Conservation (phyloP, 2,797 vertebrate species). For the Darevskia mixta region DNA sequence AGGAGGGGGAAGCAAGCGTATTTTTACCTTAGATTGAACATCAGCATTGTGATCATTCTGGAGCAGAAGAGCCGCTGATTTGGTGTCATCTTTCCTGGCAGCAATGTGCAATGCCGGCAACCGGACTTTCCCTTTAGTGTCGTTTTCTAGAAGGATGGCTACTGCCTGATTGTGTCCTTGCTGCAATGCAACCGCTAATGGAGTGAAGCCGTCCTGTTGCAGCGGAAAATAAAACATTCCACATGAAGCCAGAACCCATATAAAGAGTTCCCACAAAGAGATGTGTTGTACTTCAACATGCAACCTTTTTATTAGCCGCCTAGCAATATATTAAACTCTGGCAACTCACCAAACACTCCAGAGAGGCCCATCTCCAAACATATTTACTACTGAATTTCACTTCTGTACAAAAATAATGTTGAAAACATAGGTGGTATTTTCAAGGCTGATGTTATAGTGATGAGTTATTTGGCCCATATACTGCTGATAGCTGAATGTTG, state of each 20-base stretch:
- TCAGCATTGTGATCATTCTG: slow-evolving; percentile 99
- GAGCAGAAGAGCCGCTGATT: slow-evolving; percentile 94
- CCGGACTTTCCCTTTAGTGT: slow-evolving; percentile 97
- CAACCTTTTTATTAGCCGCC: slow-evolving; percentile 17
- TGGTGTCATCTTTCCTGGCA: slow-evolving; percentile 97
- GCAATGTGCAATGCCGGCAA: slow-evolving; percentile 96
- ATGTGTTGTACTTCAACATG: fast-evolving
- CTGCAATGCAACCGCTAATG: slow-evolving; percentile 95
- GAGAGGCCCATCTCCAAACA: fast-evolving
- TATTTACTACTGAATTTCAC: neutral
- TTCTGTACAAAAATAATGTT: slow-evolving; percentile 57
- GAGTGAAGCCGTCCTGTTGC: slow-evolving; percentile 95
- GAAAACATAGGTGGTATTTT: slow-evolving; percentile 65
- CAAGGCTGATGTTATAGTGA: slow-evolving; percentile 49
- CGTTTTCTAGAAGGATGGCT: slow-evolving; percentile 94
- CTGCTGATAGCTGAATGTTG: too few species aligned
- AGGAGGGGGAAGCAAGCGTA: neutral
- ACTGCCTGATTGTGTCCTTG: slow-evolving; percentile 99
- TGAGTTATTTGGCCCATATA: too few species aligned
- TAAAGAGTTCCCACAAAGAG: fast-evolving
- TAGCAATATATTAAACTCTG: neutral
- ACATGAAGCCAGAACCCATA: fast-evolving
- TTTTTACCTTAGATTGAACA: slow-evolving; percentile 95
- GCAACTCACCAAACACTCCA: neutral
- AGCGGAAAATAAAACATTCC: neutral